Conservation (phyloP, 2,797 vertebrate species). For the Molossus molossus region DNA sequence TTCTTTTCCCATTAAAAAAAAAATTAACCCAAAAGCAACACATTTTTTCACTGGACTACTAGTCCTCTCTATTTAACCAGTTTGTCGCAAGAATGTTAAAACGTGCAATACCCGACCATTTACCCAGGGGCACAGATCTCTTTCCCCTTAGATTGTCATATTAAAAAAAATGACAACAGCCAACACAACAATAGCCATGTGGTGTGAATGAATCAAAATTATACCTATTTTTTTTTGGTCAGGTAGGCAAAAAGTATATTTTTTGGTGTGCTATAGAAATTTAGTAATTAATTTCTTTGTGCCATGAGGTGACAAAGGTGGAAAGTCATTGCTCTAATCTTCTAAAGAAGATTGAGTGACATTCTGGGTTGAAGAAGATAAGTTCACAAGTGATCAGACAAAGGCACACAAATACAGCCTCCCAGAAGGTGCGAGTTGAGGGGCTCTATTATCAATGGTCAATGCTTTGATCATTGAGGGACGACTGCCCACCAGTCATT, state of each 20-base stretch:
- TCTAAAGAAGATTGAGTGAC: constrained; percentile 16
- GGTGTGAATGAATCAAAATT: neutral
- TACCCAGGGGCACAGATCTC: neutral
- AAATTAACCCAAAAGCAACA: neutral
- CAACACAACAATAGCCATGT: neutral
- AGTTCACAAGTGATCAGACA: neutral
- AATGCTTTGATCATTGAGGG: neutral
- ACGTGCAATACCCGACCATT: neutral
- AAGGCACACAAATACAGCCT: neutral
- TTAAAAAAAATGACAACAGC: neutral
- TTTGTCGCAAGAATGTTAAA: neutral
- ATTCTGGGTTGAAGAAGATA: neutral
- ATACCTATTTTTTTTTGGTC: neutral
- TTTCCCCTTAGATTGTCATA: neutral
- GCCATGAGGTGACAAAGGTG: neutral
- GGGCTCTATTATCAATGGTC: neutral
- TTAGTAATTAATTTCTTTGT: neutral
- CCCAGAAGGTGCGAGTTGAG: neutral
- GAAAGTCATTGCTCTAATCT: neutral
- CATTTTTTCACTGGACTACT: neutral
- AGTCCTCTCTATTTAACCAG: neutral
- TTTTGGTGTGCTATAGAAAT: neutral
- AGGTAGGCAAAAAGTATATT: neutral
- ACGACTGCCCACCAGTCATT: neutral
- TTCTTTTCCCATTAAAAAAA: constrained; percentile 19